Base-by-base conservation (phyloP, 1,140 invertebrate genomes). In the Bombus picipes region DNA sequence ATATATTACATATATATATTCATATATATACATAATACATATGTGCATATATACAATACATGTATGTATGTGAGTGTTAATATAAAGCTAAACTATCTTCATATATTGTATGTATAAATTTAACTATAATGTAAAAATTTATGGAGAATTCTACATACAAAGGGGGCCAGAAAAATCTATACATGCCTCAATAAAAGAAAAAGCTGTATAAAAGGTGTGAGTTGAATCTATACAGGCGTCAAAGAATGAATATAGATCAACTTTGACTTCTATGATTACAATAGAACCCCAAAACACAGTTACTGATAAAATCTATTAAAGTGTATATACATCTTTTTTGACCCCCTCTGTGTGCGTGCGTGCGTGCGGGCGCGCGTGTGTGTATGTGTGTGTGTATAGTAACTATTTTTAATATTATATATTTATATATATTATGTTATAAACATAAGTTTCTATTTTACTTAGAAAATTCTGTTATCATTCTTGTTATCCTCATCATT, bases 1-100 rank as follows among this genome's bases (percentile, higher is more conserved):
- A 62, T 92, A 86, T 88, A 74, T 90, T 87, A 84, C 81, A 88
- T 87, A 85, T 91, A 88, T 73, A 74, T 70, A 34, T 18, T 66
- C 43, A 28, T 39, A 18, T 37, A 39, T 25, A 37, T 62, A 9
- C 4, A n/a, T 62, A 62, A 62, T 62, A 62, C 28, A 62, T 62
- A 62, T 62, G 28, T 9, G 28, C 28, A 62, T n/a, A 13, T 62
- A n/a, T 12, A 62, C 28, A 62, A 62, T 62, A 62, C 59, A n/a
- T 62, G 12, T 39, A 25, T 15, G 39, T 32, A 43, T 28, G 5
- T 8, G 28, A 15, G n/a, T 2, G 3, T 66, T 43, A 37, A 68
- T 43, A 73, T 28, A 32, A 47, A 73, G 15, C 1, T 73, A 47
- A 73, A 43, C 15, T 47, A 43, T 9, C 39, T 72, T 72, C 13